Evolutionary conservation across 2,113 vertebrate species (phyloP).

Genomic region (Pandion haliaetus): DNA sequence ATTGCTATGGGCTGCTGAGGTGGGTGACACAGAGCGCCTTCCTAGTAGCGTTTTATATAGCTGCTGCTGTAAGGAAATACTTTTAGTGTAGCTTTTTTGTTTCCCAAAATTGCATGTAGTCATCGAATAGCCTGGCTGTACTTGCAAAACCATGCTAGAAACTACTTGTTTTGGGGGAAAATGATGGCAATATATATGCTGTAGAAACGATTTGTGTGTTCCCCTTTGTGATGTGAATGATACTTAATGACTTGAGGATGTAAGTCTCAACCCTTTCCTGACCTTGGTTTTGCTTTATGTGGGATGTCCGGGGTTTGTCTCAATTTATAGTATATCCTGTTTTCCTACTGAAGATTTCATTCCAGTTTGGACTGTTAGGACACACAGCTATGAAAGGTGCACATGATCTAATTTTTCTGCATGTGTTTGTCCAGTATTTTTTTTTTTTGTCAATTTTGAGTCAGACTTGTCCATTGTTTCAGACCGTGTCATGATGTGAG

Average conservation of each 20-base stretch:
- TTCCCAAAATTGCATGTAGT: not conserved
- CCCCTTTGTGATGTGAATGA: not conserved
- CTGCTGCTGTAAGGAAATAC: not conserved
- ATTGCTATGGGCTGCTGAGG: not conserved
- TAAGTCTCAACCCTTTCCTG: not conserved
- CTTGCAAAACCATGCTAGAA: not conserved
- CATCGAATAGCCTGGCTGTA: not conserved
- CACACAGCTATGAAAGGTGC: not conserved
- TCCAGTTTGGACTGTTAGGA: not conserved
- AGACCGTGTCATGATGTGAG: not conserved
- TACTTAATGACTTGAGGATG: not conserved
- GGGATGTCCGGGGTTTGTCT: not conserved
- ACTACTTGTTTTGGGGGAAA: not conserved
- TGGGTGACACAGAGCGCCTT: not conserved
- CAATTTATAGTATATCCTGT: not conserved
- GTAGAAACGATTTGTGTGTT: not conserved
- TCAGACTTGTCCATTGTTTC: not conserved
- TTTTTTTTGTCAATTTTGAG: not conserved
- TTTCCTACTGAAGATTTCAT: not conserved
- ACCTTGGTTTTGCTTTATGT: not conserved
- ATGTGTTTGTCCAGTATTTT: not conserved
- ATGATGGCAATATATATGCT: fast-evolving
- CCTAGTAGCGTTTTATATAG: not conserved
- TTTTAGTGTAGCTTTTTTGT: not conserved
- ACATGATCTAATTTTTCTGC: not conserved